Base-by-base conservation (phyloP, 2,888 invertebrate species). In the Drosophila monieri region DNA sequence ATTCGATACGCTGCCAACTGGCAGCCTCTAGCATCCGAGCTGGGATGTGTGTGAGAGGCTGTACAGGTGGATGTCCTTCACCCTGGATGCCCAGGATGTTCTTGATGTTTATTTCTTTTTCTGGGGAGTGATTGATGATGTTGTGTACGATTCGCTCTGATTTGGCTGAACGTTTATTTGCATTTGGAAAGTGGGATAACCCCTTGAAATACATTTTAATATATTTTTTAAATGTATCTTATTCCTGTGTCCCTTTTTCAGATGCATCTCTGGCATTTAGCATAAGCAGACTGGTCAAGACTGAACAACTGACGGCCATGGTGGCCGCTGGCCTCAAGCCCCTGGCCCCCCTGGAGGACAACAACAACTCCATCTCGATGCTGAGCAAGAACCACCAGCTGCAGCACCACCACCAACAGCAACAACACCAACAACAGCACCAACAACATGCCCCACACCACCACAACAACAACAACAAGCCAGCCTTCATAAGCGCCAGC, bases 261-360 rank as follows among this genome's bases (percentile, higher is more conserved):
- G 97, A 96, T 88, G 95, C 80, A 15, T 49, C 95, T 90, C 94
- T 97, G 87, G 96, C 96, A 87, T 97, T 97, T 87, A 96, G 97
- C 66, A 95, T 97, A 86, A 96, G 94, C 90, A 94, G 97, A 67
- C 92, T 97, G 78, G 95, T 97, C 75, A 90, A 91, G 88, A 89
- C 88, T 83, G 90, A 91, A 80, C 89, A 89, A 58, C 80, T 90
- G 52, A 78, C 94, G 77, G 94, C 94, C 41, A 92, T 93, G 30
- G 93, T 58, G 90, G 91, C 80, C 93, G 93, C 77, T 92, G 84
- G 80, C n/a, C 57, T 83, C 9, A 83, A 88, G 67, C 83, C 83
- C 1, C 93, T 76, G 37, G 32, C 65, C 18, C 46, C 72, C 0
- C 37, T 70, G 51, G 90, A 90, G 67, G 87, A 89, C 67, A 91